Percentiles rank a stretch among this genome's conserved stretches.
Conservation (phyloP, 1,140 invertebrate species). For the Pogonomyrmex barbatus region DNA sequence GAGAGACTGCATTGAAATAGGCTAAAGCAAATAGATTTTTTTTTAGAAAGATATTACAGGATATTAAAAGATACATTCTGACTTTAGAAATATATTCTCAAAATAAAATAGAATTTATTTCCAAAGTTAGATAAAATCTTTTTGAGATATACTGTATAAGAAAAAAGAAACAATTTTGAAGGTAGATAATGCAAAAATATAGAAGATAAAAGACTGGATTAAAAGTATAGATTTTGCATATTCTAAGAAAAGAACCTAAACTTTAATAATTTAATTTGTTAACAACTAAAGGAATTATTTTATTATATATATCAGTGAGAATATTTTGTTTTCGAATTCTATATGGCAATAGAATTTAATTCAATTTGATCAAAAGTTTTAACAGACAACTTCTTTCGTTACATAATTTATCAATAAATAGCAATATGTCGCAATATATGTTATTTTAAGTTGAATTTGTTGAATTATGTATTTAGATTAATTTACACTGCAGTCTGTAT, state of each 20-base stretch:
- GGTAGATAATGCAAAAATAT: background rate
- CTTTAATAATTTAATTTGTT: conserved; percentile 22
- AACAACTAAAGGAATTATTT: conserved; percentile 21
- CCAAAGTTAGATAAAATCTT: conserved; percentile 10
- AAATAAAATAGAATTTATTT: conserved; percentile 13
- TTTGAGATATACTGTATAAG: background rate
- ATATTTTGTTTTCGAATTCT: conserved; percentile 27
- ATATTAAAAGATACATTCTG: conserved; percentile 21
- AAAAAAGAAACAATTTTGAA: background rate
- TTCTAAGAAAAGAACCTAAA: conserved; percentile 20
- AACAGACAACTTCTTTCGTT: background rate
- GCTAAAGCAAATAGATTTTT: conserved; percentile 36
- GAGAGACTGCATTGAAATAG: conserved; percentile 27
- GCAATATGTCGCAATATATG: background rate
- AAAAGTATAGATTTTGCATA: conserved; percentile 49
- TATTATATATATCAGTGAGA: background rate
- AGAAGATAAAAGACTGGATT: conserved; percentile 47
- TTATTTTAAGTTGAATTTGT: conserved; percentile 13
- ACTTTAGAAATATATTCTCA: background rate
- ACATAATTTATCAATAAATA: conserved; percentile 9
- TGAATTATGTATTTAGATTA: conserved; percentile 12
- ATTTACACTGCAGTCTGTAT: conserved; percentile 5
- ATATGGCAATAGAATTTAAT: background rate
- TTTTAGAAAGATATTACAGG: background rate
- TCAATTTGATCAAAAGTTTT: background rate